Evolutionary conservation across 2,113 vertebrate genomes (phyloP), one percentile per base, ranked within the genome.

Genomic region (Ochotona curzoniae): DNA sequence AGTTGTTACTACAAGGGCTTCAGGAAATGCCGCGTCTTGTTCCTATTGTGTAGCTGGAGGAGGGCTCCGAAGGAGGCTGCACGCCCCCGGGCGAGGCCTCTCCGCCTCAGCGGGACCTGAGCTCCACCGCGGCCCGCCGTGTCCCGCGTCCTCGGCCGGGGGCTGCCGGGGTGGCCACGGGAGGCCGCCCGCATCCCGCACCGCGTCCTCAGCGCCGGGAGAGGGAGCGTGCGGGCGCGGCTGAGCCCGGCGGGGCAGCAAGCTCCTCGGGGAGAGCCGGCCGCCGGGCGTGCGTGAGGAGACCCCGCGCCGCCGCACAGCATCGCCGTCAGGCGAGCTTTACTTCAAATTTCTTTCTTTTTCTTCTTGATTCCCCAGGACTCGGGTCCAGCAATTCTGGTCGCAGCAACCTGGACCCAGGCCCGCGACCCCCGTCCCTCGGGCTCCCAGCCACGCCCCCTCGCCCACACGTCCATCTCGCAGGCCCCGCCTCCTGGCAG

Each of bases 331-430:
- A 92, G 51, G 30, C 69, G 94, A 73, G n/a, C 4, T 23, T 28
- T 64, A 44, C 4, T 23, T 28, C 64, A 44, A 44, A 44, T n/a
- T 87, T 67, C 44, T 70, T 35, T 57, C 35, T 73, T 49, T 73
- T 76, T 84, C 35, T 49, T 64, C 69, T 78, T 47, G 92, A 64
- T 97, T 94, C 93, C 90, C 93, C 83, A 74, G 95, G 86, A 95
- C 97, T 91, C 86, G 69, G 89, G 75, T 95, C 7, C 71, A 26
- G 84, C 87, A 95, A 94, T 97, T 91, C 94, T 89, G 71, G 74
- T 87, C 80, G 83, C 96, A 89, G 96, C 95, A 96, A 90, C 14
- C 97, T 97, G 95, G 97, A 97, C 94, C 90, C 87, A 97, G 94
- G 96, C 96, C 97, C 93, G 95, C 88, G 93, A 83, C 95, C 95